Percentiles rank a stretch among this genome's conserved stretches.
Evolutionary conservation across 2,888 invertebrate genomes (phyloP).

Genomic region (Ethmia dodecea): DNA sequence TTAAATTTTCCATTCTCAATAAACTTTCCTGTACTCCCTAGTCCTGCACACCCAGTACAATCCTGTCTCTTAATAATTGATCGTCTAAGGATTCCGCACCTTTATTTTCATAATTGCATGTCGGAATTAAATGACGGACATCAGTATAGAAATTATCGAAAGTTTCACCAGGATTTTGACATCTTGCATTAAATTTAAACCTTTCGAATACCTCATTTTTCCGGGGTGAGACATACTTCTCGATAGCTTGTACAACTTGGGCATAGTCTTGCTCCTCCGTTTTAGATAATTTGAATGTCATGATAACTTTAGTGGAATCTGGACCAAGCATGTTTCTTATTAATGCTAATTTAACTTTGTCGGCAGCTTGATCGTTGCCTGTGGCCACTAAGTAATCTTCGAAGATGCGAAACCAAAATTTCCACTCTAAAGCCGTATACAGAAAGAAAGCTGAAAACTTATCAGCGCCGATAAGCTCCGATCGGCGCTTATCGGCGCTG

Average conservation of each 20-base stretch:
- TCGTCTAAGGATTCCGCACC: background rate
- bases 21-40: background rate
- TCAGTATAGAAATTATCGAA: background rate
- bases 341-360: background rate
- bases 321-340: background rate
- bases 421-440: no score
- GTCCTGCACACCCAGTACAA: background rate
- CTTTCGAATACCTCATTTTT: background rate
- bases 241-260: background rate
- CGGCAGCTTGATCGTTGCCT: background rate
- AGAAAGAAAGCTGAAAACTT: no score
- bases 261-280: no score
- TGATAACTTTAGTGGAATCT: background rate
- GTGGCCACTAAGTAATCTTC: background rate
- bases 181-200: background rate
- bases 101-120: background rate
- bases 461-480: no score
- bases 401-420: background rate
- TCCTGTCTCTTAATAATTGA: background rate
- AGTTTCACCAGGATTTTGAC: no score
- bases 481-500: no score
- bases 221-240: background rate
- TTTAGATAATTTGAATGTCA: no score
- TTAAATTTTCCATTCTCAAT: background rate
- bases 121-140: background rate